Conservation (phyloP, 2,113 vertebrate genomes). For the Empidonax traillii region DNA sequence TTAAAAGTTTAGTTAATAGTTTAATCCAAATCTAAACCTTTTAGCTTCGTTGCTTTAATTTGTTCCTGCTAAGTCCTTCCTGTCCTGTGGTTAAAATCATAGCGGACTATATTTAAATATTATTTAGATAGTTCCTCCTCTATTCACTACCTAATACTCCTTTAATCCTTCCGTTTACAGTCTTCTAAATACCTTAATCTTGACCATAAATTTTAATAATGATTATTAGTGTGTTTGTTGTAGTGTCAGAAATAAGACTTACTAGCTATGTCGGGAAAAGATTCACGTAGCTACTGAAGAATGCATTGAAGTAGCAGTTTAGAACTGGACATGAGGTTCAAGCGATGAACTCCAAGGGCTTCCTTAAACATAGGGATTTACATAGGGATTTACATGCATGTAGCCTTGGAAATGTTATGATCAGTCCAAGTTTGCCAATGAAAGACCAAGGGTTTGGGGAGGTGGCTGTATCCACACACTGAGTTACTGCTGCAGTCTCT, state of each 20-base stretch:
- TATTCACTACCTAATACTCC: not conserved
- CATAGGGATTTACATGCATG: not conserved
- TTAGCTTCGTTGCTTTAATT: not conserved
- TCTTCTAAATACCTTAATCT: slow-evolving; percentile 34
- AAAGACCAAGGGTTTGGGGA: not conserved
- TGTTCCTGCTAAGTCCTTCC: not conserved
- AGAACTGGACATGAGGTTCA: not conserved
- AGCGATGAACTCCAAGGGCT: not conserved
- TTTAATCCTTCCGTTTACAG: not conserved
- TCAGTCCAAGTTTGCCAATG: not conserved
- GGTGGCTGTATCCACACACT: not conserved
- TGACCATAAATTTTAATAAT: slow-evolving; percentile 4
- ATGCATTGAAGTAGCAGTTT: not conserved
- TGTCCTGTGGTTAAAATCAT: not conserved
- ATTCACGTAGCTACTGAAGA: not conserved
- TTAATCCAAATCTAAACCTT: slow-evolving; percentile 10
- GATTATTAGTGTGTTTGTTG: not conserved
- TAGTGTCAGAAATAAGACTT: not conserved
- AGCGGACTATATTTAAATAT: not conserved
- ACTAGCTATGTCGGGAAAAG: not conserved
- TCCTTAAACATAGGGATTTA: not conserved
- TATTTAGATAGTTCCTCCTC: not conserved
- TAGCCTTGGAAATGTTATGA: not conserved
- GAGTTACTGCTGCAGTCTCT: not conserved
- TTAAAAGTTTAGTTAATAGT: not conserved